Evolutionary conservation across 1,140 invertebrate species (phyloP).

Genomic region (Lepidostoma basale): DNA sequence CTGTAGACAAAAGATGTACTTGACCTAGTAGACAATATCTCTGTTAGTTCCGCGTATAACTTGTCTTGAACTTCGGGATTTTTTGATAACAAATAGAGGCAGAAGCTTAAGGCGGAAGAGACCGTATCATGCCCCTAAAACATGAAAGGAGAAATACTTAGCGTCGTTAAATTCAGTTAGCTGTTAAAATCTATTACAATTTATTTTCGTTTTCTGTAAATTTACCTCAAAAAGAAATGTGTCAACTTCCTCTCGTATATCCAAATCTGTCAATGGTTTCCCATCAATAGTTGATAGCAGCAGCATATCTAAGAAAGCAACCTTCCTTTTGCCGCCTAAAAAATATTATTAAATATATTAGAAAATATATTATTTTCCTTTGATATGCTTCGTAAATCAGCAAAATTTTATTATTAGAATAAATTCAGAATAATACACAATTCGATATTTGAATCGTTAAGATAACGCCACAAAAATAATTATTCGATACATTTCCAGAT

Average conservation of each 20-base stretch:
- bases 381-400: no score
- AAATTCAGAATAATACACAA: no score
- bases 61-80: slow-evolving; percentile 61
- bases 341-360: no score
- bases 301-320: slow-evolving; percentile 80
- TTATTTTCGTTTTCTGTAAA: background rate
- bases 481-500: no score
- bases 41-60: slow-evolving; percentile 58
- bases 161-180: no score
- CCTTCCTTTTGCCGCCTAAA: slow-evolving; percentile 59
- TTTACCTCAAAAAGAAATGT: slow-evolving; percentile 79
- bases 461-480: no score
- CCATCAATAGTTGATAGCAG: slow-evolving; percentile 67
- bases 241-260: slow-evolving; percentile 77
- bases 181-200: background rate
- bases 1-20: slow-evolving; percentile 56
- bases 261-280: slow-evolving; percentile 63
- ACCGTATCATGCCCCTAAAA: slow-evolving; percentile 82
- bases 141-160: no score
- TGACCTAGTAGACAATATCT: slow-evolving; percentile 56
- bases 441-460: no score
- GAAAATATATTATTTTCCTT: no score
- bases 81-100: slow-evolving; percentile 60
- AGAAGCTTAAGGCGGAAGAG: slow-evolving; percentile 64
- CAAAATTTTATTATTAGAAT: no score